Conservation (phyloP, 1,140 invertebrate genomes). For the Elymnias hypermnestra region DNA sequence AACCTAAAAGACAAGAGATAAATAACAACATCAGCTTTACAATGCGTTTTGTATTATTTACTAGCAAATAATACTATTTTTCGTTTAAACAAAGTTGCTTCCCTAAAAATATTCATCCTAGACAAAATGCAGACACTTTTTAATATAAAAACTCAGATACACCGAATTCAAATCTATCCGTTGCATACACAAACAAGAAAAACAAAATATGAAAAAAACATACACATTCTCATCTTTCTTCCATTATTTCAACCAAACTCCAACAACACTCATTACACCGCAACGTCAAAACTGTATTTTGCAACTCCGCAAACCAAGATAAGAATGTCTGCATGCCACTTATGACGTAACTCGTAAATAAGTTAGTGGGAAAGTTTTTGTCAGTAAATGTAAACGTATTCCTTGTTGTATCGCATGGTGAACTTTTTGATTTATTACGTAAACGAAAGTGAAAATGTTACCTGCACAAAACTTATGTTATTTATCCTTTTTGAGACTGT, state of each 20-base stretch:
- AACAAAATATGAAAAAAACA: slow-evolving; percentile 9
- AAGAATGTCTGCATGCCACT: slow-evolving; percentile 20
- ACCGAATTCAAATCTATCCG: no score
- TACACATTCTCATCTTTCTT: slow-evolving; percentile 5
- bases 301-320: slow-evolving; percentile 25
- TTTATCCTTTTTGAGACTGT: no score
- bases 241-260: slow-evolving; percentile 13
- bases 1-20: no score
- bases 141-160: no score
- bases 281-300: slow-evolving; percentile 29
- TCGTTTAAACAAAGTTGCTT: no score
- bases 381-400: slow-evolving; percentile 11
- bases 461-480: no score
- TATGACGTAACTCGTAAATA: slow-evolving; percentile 24
- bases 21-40: no score
- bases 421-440: slow-evolving; percentile 4
- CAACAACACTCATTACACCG: slow-evolving; percentile 21
- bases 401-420: neutral
- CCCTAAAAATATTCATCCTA: no score
- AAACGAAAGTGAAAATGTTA: neutral
- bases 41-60: no score
- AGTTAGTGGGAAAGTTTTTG: slow-evolving; percentile 26
- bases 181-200: no score
- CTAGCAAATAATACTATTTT: no score
- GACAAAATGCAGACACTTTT: no score